Conservation (phyloP, 2,113 vertebrate species). For the Stercorarius parasiticus region DNA sequence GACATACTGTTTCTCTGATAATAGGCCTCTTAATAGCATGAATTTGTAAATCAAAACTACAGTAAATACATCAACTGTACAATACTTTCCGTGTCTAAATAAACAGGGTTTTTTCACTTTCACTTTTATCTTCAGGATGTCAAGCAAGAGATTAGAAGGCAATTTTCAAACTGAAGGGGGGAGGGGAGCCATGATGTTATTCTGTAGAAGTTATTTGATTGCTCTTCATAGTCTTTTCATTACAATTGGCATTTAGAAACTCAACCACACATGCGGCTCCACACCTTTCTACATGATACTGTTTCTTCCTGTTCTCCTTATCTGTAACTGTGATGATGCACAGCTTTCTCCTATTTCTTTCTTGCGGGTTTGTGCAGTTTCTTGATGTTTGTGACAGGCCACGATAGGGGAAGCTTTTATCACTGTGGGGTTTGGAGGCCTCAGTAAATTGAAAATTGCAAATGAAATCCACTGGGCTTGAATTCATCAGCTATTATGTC, state of each 20-base stretch:
- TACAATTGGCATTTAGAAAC: constrained; percentile 83
- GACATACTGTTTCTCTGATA: not conserved
- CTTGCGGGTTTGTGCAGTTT: constrained; percentile 87
- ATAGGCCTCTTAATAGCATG: constrained; percentile 9
- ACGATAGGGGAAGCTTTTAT: constrained; percentile 94
- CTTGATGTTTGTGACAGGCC: constrained; percentile 95
- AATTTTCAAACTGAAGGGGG: constrained; percentile 68
- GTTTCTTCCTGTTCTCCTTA: constrained; percentile 84
- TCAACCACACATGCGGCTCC: constrained; percentile 79
- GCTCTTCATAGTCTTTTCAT: constrained; percentile 80
- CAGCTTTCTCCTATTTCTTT: constrained; percentile 83
- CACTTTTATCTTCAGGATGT: constrained; percentile 70
- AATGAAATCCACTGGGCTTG: constrained; percentile 95
- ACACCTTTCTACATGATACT: constrained; percentile 77
- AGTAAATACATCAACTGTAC: constrained; percentile 27
- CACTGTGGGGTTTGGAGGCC: constrained; percentile 89
- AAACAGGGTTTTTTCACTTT: constrained; percentile 46
- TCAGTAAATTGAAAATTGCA: constrained; percentile 97
- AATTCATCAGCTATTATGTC: constrained; percentile 98
- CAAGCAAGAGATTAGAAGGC: constrained; percentile 72
- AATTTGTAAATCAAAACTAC: constrained; percentile 64
- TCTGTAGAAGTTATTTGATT: constrained; percentile 76
- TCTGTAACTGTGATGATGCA: constrained; percentile 84
- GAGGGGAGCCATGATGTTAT: constrained; percentile 55
- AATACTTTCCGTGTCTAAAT: constrained; percentile 62